Evolutionary conservation across 2,888 invertebrate species (phyloP), one percentile per base, ranked within the genome.

Genomic region (Sinodicranocentrus sp.): DNA sequence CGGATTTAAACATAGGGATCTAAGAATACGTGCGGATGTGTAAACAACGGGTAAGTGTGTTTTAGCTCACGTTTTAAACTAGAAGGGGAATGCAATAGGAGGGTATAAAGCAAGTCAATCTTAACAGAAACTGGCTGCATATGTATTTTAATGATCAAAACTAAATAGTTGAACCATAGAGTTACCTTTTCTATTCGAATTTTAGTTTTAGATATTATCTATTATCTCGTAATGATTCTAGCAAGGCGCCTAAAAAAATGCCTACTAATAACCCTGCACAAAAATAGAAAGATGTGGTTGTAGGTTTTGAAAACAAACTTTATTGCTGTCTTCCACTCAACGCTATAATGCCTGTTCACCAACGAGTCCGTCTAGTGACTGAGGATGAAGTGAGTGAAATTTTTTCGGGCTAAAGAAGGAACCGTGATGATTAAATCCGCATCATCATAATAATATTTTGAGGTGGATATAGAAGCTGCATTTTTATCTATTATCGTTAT

Each of bases 321-420:
- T 28, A 26, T 44, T 67, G 28, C 39, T 67, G 26, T 67, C 15
- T 67, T 67, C 23, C 17, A 44, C 19, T 33, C 10, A 48, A 10
- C 13, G n/a, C 21, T 67, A 21, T 21, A 44, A 28, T 67, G 23
- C 72, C 80, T 72, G 72, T 54, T 65, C 80, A 72, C 80, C 57
- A 26, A 65, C 72, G 72, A 65, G 72, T 80, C 80, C 57, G 26
- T 54, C 72, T 72, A 21, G 57, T 80, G 72, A 80, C 80, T 80
- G 80, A 80, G 65, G 33, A 54, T 65, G 61, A 80, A 25, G 21
- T 54, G 52, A 52, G 17, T n/a, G 48, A 65, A 65, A 65, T 23
- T 80, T 77, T 80, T 80, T 72, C 72, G 63, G 71, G 63, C 52
- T 6, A 59, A 48, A 65, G 26, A 77, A 48, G 44, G 21, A 6